These are phyloP conservation scores for Drosophila falleni DNA, from an alignment of 2,888 invertebrate genomes.

Conservation along the genomic window DNA sequence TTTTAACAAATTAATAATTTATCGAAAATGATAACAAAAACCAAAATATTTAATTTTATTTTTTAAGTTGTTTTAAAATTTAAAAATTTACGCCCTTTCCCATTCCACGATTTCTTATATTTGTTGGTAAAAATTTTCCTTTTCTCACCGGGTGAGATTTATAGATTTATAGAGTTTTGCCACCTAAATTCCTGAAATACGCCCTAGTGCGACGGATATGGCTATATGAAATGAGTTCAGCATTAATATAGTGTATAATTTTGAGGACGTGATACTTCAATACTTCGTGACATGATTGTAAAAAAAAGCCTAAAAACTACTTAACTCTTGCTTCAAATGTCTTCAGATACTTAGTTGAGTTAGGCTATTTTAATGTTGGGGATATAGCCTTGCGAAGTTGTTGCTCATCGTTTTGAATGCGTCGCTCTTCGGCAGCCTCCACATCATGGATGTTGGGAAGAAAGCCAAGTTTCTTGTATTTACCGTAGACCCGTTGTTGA, in stretches of 20 bases:
- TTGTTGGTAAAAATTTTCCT: no score
- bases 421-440: constrained; percentile 19
- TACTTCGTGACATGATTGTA: no score
- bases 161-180: no score
- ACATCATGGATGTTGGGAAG: constrained; percentile 46
- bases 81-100: no score
- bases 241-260: background rate
- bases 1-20: no score
- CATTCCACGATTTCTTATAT: no score
- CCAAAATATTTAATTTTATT: no score
- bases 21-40: no score
- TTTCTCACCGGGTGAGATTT: no score
- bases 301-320: background rate
- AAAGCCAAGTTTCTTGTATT: constrained; percentile 88
- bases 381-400: constrained; percentile 42
- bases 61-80: no score
- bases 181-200: no score
- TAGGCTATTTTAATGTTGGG: background rate
- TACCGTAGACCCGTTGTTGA: constrained; percentile 86
- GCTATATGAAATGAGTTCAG: background rate
- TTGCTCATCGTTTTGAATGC: constrained; percentile 39
- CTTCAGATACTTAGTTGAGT: background rate
- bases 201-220: no score
- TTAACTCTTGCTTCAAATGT: background rate
- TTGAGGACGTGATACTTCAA: background rate